A percentile compares a stretch with the other conserved stretches of the same genome.
phyloP scores from a whole-genome alignment of 2,888 invertebrate species.

The Clistopyga incitator region DNA sequence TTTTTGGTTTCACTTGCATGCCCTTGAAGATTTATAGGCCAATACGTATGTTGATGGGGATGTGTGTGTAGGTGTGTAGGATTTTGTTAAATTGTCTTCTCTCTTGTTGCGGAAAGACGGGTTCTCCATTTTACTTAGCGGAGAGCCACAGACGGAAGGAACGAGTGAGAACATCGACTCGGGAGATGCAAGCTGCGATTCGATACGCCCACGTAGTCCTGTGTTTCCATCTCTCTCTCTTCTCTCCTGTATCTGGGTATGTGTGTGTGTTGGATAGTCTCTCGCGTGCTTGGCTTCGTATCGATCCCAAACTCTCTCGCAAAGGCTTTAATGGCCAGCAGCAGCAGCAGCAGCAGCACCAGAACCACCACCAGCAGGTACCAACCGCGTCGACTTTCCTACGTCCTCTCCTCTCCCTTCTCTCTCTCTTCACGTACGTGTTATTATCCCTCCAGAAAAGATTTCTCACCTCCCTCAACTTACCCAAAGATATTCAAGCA shows the following conservation, averaged over 20 bases:
- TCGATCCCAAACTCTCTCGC: conserved; percentile 66
- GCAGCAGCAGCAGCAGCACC: conserved; percentile 53
- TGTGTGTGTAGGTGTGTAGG: too few relatives aligned
- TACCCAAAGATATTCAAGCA: neutral
- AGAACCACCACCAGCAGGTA: conserved; percentile 59
- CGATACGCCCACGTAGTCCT: conserved; percentile 64
- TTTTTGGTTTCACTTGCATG: neutral
- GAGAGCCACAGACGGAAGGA: conserved; percentile 33
- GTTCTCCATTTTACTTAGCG: conserved; percentile 66
- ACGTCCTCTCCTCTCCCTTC: conserved; percentile 22
- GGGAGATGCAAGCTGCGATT: conserved; percentile 61
- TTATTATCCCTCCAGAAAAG: neutral
- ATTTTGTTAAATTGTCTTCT: conserved; percentile 48
- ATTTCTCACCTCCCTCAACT: neutral
- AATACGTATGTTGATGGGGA: neutral
- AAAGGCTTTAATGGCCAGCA: conserved; percentile 67
- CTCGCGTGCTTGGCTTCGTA: conserved; percentile 65
- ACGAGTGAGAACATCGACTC: conserved; percentile 36
- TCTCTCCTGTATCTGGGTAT: conserved; percentile 47
- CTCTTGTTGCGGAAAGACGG: conserved; percentile 53
- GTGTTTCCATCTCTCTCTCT: conserved; percentile 46
- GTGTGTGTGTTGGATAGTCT: conserved; percentile 67
- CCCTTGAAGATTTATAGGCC: neutral
- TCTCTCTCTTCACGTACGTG: conserved; percentile 19
- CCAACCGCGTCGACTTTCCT: conserved; percentile 48